Base-by-base conservation (phyloP, 2,113 vertebrate genomes). In the Aythya baeri region DNA sequence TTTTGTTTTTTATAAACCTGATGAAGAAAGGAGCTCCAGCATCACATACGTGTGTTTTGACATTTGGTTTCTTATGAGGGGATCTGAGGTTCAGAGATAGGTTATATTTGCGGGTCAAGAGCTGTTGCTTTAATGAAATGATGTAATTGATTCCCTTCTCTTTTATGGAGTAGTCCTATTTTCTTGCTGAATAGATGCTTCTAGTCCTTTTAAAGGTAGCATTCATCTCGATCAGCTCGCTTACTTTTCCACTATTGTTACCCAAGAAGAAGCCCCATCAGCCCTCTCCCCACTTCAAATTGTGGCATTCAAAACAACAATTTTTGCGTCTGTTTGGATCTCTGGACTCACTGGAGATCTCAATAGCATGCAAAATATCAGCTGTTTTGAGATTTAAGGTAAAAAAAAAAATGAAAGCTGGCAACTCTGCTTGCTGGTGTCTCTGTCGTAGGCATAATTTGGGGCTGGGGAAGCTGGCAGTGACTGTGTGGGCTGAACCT, bases 201-300 rank as follows among this genome's bases (percentile, higher is more conserved):
- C 77, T 93, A 78, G 88, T 83, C 96, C 90, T 95, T 94, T 92
- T 81, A 92, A 96, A 95, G 77, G 88, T 49, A 93, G 83, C 77
- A 82, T 93, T 93, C 88, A 72, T 94, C 83, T 74, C 88, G 57
- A 31, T 73, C 77, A 88, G 66, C 65, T 92, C 80, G 61, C 79
- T 66, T 92, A 63, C 92, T 76, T 79, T 93, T 82, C 59, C 63
- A 73, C 58, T 84, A 89, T 78, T 82, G 73, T 93, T 74, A 82
- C 50, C 50, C 68, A 49, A 77, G 66, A 59, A 79, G 36, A 29
- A 87, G 16, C 36, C 41, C 70, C 46, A 65, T 71, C 34, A 44
- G 34, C 63, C 41, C 54, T 36, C 38, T 76, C 50, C 25, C 29
- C 25, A 13, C 66, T 92, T 85, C 84, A 84, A 91, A 92, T 34